Conservation (phyloP, 1,140 invertebrate species). For the Zelostemma sp. region DNA sequence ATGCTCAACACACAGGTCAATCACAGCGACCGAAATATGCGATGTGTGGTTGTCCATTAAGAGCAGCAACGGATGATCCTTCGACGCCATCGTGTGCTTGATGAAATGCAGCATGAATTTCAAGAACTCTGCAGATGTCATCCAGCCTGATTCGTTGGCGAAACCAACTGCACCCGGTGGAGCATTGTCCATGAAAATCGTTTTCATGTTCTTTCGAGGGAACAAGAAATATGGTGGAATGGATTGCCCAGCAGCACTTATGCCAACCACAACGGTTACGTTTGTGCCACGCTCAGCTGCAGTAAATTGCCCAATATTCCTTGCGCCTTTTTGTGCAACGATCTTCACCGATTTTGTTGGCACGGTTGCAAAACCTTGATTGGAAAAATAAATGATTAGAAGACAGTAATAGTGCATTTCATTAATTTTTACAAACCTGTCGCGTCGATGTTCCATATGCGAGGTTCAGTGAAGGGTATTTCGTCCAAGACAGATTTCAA, state of each 20-base stretch:
- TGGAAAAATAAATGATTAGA: neutral
- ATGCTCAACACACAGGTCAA: too few relatives aligned
- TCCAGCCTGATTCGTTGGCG: constrained; percentile 13
- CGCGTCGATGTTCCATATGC: too few relatives aligned
- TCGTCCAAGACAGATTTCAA: neutral
- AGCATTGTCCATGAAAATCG: constrained; percentile 4
- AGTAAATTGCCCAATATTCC: constrained; percentile 19
- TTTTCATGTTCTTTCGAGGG: constrained; percentile 3
- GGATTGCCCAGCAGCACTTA: constrained; percentile 47
- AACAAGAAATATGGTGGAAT: constrained; percentile 52
- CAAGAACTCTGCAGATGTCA: constrained; percentile 10
- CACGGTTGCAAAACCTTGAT: neutral
- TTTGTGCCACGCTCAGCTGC: too few relatives aligned
- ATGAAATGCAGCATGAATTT: constrained; percentile 60
- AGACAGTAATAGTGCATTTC: neutral
- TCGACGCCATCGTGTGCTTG: constrained; percentile 43
- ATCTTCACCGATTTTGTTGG: constrained; percentile 4
- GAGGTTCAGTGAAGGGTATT: too few relatives aligned
- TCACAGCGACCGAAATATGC: too few relatives aligned
- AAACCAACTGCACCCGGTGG: neutral
- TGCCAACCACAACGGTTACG: too few relatives aligned
- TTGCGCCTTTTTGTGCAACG: neutral
- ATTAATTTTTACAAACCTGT: too few relatives aligned
- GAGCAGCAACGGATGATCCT: constrained; percentile 38
- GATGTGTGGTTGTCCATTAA: constrained; percentile 61